Evolutionary conservation across 2,888 invertebrate species (phyloP).

Genomic region (Tenodera sinensis): DNA sequence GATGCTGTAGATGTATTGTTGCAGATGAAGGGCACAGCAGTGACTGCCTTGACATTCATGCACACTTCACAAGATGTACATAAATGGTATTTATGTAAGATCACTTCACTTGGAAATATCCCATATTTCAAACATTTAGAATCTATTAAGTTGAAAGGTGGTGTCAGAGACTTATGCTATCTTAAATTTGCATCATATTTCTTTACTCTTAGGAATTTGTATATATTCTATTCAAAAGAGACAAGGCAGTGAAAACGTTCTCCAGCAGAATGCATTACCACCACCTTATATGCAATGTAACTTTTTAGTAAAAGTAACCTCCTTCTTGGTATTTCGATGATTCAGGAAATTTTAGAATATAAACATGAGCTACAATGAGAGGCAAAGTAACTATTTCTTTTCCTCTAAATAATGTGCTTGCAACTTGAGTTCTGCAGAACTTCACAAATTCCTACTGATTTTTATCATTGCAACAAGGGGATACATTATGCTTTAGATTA

Average conservation of each 20-base stretch:
- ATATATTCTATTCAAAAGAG: not conserved
- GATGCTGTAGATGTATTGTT: too few species aligned
- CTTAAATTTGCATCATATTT: not conserved
- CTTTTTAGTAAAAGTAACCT: not conserved
- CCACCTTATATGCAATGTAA: not conserved
- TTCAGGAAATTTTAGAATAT: not conserved
- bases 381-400: not conserved
- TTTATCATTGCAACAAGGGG: not conserved
- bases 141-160: not conserved
- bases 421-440: not conserved
- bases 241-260: not conserved
- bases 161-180: not conserved
- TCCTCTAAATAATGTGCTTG: not conserved
- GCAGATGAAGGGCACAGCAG: not conserved
- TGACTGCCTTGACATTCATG: not conserved
- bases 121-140: not conserved
- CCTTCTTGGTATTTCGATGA: not conserved
- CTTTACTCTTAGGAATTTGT: not conserved
- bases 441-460: not conserved
- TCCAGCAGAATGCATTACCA: not conserved
- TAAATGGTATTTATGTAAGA: not conserved
- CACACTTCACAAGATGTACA: not conserved
- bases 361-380: not conserved
- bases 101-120: not conserved
- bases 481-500: not conserved